phyloP scores from a whole-genome alignment of 1,140 invertebrate species.

The Drosophila yakuba region DNA sequence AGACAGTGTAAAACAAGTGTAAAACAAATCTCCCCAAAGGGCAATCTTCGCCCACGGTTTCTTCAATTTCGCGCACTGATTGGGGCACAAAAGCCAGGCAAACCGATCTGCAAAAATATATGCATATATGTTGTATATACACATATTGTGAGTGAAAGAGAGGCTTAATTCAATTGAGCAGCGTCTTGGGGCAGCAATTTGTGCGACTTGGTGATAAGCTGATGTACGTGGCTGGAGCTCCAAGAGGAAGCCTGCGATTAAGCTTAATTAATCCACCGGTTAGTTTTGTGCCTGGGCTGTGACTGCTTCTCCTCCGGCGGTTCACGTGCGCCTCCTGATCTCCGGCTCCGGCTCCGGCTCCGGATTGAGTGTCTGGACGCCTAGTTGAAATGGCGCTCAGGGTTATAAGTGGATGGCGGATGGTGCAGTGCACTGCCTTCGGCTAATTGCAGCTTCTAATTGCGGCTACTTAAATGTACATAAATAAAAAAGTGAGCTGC shows the following conservation, averaged over 20 bases:
- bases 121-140: background rate
- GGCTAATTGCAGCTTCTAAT: conserved; percentile 34
- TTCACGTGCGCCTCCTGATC: conserved; percentile 39
- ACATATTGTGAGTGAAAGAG: conserved; percentile 27
- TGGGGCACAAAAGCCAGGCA: conserved; percentile 65
- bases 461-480: conserved; percentile 7
- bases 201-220: conserved; percentile 41
- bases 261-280: conserved; percentile 75
- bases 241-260: conserved; percentile 77
- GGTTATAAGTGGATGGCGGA: conserved; percentile 33
- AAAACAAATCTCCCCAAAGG: conserved; percentile 29
- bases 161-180: conserved; percentile 65
- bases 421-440: conserved; percentile 19
- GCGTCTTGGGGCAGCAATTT: conserved; percentile 51
- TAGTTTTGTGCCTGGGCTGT: conserved; percentile 43
- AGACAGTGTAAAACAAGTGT: conserved; percentile 2
- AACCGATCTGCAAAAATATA: conserved; percentile 57
- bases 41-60: conserved; percentile 11
- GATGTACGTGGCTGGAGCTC: conserved; percentile 7
- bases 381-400: conserved; percentile 55
- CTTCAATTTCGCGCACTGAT: conserved; percentile 58
- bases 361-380: conserved; percentile 39
- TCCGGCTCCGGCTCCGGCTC: conserved; percentile 3
- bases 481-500: conserved; percentile 2
- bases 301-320: conserved; percentile 1